Evolutionary conservation across 1,140 invertebrate species (phyloP).

Genomic region (Drosophila trapezifrons): DNA sequence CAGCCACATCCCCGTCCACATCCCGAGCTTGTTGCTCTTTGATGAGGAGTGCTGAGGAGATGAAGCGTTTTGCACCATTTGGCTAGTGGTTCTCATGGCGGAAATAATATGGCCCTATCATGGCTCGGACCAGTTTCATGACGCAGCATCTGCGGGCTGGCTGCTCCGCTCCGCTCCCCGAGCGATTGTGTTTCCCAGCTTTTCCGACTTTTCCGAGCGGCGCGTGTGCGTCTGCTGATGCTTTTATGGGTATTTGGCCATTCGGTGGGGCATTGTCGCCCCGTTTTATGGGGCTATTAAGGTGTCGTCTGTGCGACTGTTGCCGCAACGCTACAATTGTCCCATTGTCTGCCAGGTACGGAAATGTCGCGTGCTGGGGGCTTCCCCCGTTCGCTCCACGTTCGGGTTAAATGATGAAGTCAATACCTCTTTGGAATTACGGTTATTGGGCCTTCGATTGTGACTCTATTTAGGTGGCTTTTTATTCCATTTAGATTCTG

Average conservation of each 20-base stretch:
- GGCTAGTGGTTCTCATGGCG: constrained; percentile 66
- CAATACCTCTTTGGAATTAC: neutral
- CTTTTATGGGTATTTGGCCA: constrained; percentile 47
- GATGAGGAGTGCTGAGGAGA: constrained; percentile 1
- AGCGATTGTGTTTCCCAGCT: constrained; percentile 23
- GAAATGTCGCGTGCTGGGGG: constrained; percentile 55
- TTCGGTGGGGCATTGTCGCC: constrained; percentile 34
- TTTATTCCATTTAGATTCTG: neutral
- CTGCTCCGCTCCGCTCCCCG: constrained; percentile 2
- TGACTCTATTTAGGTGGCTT: neutral
- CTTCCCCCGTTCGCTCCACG: constrained; percentile 4
- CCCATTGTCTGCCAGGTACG: constrained; percentile 53
- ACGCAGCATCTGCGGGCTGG: constrained; percentile 37
- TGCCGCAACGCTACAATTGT: constrained; percentile 53
- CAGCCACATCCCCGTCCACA: neutral
- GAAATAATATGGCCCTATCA: constrained; percentile 72
- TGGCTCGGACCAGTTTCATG: constrained; percentile 49
- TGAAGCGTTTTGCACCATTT: constrained; percentile 4
- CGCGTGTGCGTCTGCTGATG: constrained; percentile 31
- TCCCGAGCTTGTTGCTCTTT: constrained; percentile 6
- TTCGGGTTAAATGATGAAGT: constrained; percentile 17
- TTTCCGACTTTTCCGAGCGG: constrained; percentile 18
- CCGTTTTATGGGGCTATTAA: constrained; percentile 73
- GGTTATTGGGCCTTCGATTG: neutral
- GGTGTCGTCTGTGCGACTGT: constrained; percentile 57